Evolutionary conservation across 2,888 invertebrate genomes (phyloP).

Genomic region (Mythimna vitellina): DNA sequence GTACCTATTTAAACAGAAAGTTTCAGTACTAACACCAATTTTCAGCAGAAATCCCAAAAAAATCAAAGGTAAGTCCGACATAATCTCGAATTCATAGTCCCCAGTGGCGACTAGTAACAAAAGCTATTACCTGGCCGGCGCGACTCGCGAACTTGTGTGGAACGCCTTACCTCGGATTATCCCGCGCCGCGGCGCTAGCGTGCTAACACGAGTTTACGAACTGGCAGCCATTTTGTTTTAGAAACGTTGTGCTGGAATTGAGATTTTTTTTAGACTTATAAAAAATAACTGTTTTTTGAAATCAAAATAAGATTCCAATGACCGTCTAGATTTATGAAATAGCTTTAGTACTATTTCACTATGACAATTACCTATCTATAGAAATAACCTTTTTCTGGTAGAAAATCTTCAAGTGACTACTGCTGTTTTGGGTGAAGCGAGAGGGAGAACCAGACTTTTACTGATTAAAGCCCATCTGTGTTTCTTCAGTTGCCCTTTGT

Average conservation of each 20-base stretch:
- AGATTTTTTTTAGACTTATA: background rate
- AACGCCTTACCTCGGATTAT: constrained; percentile 53
- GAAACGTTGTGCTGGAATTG: constrained; percentile 2
- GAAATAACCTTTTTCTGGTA: too few species aligned
- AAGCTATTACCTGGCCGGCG: constrained; percentile 77
- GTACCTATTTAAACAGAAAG: background rate
- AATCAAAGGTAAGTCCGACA: constrained; percentile 35
- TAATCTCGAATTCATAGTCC: constrained; percentile 41
- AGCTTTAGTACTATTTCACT: too few species aligned
- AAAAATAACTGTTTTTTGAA: background rate
- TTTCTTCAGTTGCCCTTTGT: too few species aligned
- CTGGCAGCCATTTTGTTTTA: constrained; percentile 41
- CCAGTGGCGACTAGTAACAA: constrained; percentile 70
- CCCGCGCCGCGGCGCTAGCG: constrained; percentile 38
- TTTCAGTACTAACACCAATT: background rate
- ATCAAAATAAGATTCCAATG: background rate
- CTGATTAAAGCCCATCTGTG: too few species aligned
- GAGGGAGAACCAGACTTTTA: too few species aligned
- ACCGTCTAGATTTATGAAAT: too few species aligned
- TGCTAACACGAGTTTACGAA: constrained; percentile 50
- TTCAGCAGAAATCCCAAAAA: constrained; percentile 4
- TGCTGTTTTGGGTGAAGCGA: background rate
- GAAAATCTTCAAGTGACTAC: too few species aligned
- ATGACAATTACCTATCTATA: too few species aligned
- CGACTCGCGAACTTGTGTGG: constrained; percentile 59